phyloP scores from a whole-genome alignment of 37 sponge, comb jelly and placozoan genomes.

The Aplysina aerophoba region DNA sequence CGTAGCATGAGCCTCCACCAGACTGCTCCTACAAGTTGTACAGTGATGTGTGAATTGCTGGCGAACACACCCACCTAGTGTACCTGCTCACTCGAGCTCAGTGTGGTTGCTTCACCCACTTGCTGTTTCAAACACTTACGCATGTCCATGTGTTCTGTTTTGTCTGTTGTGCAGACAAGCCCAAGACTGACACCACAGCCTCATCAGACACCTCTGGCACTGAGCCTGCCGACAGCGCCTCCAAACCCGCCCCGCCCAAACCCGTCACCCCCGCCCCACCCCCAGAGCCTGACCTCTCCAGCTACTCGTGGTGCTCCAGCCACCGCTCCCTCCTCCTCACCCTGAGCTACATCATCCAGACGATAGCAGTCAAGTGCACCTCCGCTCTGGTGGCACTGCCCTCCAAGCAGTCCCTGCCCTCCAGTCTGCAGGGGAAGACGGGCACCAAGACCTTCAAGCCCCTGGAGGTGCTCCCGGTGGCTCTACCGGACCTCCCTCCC shows the following conservation, averaged over 20 bases:
- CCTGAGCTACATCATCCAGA: conserved; percentile 74
- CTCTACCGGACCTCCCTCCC: conserved; percentile 50
- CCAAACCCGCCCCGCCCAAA: not conserved
- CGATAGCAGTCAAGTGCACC: conserved; percentile 71
- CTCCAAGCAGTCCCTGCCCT: not conserved
- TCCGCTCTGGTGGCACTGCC: conserved; percentile 71
- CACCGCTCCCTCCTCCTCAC: conserved; percentile 60
- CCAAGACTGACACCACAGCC: too few relatives aligned
- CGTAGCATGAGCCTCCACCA: too few relatives aligned
- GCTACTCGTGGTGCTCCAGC: conserved; percentile 60
- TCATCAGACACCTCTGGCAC: too few relatives aligned
- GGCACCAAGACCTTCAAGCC: conserved; percentile 41
- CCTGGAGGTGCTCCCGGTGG: conserved; percentile 44
- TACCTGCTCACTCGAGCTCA: too few relatives aligned
- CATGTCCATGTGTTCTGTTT: too few relatives aligned
- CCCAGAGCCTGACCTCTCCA: not conserved
- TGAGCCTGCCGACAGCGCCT: too few relatives aligned
- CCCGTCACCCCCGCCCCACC: not conserved
- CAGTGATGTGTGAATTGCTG: too few relatives aligned
- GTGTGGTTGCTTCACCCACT: too few relatives aligned
- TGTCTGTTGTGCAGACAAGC: too few relatives aligned
- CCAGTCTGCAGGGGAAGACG: conserved; percentile 22
- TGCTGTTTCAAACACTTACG: too few relatives aligned
- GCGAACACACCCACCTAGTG: too few relatives aligned
- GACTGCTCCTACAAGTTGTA: too few relatives aligned